These are phyloP conservation scores for Rhineura floridana DNA, from an alignment of 2,113 vertebrate species.

Conservation along the genomic window DNA sequence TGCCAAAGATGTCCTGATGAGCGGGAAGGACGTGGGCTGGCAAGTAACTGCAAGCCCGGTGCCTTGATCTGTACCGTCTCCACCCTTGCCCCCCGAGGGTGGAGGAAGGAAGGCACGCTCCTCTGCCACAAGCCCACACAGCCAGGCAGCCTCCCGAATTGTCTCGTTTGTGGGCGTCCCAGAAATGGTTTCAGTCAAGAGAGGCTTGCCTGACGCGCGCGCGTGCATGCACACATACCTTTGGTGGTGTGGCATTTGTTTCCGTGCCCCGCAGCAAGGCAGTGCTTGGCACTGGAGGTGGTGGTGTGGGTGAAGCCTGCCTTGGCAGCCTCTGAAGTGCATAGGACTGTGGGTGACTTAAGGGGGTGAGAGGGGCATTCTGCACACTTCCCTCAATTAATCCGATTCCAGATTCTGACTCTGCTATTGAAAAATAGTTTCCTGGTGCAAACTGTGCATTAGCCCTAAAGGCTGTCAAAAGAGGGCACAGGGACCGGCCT, in stretches of 20 bases:
- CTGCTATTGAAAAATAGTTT: no score
- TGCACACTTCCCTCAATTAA: background rate
- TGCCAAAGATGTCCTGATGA: conserved; percentile 1
- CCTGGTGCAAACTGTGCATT: background rate
- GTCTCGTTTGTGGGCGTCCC: background rate
- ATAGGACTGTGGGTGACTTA: no score
- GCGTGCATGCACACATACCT: no score
- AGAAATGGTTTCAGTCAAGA: background rate
- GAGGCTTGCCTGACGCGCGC: background rate
- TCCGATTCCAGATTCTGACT: background rate
- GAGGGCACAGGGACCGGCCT: no score
- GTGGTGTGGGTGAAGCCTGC: no score
- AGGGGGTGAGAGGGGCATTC: background rate
- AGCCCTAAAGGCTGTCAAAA: background rate
- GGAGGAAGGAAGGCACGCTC: conserved; percentile 8
- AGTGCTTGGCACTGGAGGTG: background rate
- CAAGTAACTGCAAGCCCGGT: background rate
- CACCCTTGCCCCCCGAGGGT: background rate
- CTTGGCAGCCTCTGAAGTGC: no score
- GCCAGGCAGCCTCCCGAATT: background rate
- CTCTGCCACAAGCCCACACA: background rate
- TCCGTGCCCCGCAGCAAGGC: background rate
- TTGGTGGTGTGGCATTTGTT: background rate
- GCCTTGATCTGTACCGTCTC: background rate
- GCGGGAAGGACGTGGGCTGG: background rate